phyloP scores from a whole-genome alignment of 64 coral and sea anemone species.

The Catalaphyllia jardinei region DNA sequence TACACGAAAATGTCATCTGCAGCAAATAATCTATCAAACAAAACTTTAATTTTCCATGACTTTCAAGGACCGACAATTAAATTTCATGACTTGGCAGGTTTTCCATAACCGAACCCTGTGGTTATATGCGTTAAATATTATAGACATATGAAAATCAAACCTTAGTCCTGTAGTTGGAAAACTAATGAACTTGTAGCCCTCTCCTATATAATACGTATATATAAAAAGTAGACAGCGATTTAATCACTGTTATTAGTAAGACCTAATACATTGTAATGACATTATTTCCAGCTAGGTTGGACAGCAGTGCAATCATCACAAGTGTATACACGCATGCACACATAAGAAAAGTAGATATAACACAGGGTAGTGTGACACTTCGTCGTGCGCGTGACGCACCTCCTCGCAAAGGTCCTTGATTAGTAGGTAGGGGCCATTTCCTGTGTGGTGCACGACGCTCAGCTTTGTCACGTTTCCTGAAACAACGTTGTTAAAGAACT shows the following conservation, averaged over 20 bases:
- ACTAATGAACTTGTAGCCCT: too few relatives aligned
- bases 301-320: not conserved
- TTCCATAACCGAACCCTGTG: too few relatives aligned
- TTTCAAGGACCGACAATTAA: too few relatives aligned
- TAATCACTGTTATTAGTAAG: not conserved
- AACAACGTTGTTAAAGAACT: not conserved
- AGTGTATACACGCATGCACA: conserved; percentile 10
- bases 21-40: too few relatives aligned
- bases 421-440: conserved; percentile 49
- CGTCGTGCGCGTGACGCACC: not conserved
- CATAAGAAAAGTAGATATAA: not conserved
- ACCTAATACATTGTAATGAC: not conserved
- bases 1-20: too few relatives aligned
- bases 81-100: too few relatives aligned
- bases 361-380: not conserved
- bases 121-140: too few relatives aligned
- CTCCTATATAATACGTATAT: too few relatives aligned
- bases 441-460: conserved; percentile 44
- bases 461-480: conserved; percentile 44
- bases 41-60: too few relatives aligned
- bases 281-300: not conserved
- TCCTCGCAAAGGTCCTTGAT: not conserved
- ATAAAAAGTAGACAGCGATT: too few relatives aligned
- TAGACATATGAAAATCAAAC: too few relatives aligned
- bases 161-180: too few relatives aligned